phyloP scores from a whole-genome alignment of 2,113 vertebrate species.

The Bos indicus region DNA sequence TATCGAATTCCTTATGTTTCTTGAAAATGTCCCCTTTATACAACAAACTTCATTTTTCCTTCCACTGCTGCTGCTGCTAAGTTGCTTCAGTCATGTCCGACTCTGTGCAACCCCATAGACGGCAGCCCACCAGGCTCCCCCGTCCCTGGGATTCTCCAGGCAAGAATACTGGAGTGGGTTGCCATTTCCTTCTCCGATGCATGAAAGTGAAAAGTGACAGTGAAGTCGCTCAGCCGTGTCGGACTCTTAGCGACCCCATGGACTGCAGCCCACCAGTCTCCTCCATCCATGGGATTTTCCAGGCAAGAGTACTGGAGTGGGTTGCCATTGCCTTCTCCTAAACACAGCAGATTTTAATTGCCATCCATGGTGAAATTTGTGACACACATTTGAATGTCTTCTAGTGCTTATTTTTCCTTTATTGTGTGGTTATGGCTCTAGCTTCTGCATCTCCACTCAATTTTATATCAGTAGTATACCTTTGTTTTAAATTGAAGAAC shows the following conservation, averaged over 20 bases:
- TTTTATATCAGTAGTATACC: background rate
- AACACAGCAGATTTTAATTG: background rate
- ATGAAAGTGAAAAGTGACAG: too few species aligned
- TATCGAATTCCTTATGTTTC: background rate
- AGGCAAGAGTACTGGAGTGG: too few species aligned
- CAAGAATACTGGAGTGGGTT: too few species aligned
- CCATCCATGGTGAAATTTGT: background rate
- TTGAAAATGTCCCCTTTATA: background rate
- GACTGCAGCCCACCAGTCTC: too few species aligned
- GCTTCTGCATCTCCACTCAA: background rate
- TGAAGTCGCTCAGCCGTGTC: accelerated
- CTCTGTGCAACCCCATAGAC: too few species aligned
- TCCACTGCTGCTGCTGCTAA: too few species aligned
- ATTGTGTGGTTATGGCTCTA: background rate
- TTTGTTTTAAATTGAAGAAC: conserved; percentile 15
- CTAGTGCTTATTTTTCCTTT: background rate
- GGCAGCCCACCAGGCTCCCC: accelerated
- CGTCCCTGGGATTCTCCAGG: too few species aligned
- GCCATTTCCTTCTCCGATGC: too few species aligned
- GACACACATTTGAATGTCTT: background rate
- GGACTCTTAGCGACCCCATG: too few species aligned
- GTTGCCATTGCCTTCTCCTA: too few species aligned
- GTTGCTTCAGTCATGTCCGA: too few species aligned
- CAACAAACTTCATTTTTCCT: background rate
- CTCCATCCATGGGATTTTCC: too few species aligned